phyloP scores from a whole-genome alignment of 2,113 vertebrate species.

The Eidolon helvum region DNA sequence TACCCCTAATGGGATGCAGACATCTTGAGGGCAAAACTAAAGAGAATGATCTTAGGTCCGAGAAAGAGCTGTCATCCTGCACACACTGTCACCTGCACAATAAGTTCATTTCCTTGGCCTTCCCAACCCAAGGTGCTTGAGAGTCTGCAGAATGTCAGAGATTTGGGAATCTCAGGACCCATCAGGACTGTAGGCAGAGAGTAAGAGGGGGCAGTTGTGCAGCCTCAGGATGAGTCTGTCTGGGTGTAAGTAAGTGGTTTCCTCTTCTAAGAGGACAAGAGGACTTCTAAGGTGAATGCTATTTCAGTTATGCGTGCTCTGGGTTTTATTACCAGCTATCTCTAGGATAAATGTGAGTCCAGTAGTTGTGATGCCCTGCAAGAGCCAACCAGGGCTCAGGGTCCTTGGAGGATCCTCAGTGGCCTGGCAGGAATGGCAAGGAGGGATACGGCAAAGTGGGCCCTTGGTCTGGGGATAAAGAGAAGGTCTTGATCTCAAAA shows the following conservation, averaged over 20 bases:
- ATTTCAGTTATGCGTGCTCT: neutral
- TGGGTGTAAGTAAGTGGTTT: slow-evolving; percentile 58
- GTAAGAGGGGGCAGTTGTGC: neutral
- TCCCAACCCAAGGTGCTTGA: neutral
- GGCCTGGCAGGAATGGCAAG: neutral
- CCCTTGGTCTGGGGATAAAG: slow-evolving; percentile 31
- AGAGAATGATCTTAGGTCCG: neutral
- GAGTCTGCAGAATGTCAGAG: neutral
- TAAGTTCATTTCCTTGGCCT: neutral
- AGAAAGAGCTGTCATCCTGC: neutral
- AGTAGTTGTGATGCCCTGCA: neutral
- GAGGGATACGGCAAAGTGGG: neutral
- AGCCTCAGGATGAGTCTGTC: neutral
- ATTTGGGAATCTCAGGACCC: slow-evolving; percentile 14
- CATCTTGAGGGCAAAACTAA: neutral
- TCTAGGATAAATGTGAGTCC: slow-evolving; percentile 27
- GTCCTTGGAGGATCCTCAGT: slow-evolving; percentile 20
- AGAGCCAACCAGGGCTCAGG: neutral
- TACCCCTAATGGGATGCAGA: neutral
- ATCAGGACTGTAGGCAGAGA: neutral
- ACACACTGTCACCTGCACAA: neutral
- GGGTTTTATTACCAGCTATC: slow-evolving; percentile 31
- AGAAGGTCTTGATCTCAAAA: neutral
- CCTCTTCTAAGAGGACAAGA: neutral
- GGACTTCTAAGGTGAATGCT: slow-evolving; percentile 29